Evolutionary conservation across 2,797 vertebrate species (phyloP).

Genomic region (Tapera naevia): DNA sequence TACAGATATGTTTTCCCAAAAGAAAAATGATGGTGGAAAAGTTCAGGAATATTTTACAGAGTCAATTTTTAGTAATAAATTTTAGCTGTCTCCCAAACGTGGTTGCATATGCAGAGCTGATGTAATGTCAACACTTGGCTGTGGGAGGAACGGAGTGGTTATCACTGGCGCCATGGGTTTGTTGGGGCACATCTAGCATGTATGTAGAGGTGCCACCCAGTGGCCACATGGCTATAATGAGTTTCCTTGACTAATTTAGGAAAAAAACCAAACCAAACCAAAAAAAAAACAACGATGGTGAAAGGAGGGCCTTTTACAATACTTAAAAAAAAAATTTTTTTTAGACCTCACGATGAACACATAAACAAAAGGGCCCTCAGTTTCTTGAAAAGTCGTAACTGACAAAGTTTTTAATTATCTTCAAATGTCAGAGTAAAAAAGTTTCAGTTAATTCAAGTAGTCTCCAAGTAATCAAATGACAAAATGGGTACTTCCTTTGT

Average conservation of each 20-base stretch:
- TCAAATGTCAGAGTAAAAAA: not conserved
- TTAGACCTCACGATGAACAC: not conserved
- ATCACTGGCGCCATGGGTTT: not conserved
- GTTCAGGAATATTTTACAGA: not conserved
- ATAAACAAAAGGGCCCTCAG: not conserved
- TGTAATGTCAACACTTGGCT: not conserved
- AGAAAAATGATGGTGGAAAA: not conserved
- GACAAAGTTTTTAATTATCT: not conserved
- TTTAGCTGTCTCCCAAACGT: not conserved
- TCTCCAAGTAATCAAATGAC: not conserved
- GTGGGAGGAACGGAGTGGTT: not conserved
- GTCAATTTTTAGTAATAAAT: not conserved
- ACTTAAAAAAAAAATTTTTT: not conserved
- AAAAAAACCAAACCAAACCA: too few relatives aligned
- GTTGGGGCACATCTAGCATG: not conserved
- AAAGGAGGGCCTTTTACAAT: not conserved
- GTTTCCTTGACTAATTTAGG: not conserved
- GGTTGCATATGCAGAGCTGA: fast-evolving
- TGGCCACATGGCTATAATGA: conserved; percentile 16
- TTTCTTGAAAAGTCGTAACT: not conserved
- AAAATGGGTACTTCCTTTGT: not conserved
- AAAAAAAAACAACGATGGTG: too few relatives aligned
- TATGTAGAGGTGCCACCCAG: conserved; percentile 48
- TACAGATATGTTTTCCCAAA: not conserved
- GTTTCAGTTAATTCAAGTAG: not conserved